Evolutionary conservation across 1,140 invertebrate species (phyloP).

Genomic region (Penaeus chinensis): DNA sequence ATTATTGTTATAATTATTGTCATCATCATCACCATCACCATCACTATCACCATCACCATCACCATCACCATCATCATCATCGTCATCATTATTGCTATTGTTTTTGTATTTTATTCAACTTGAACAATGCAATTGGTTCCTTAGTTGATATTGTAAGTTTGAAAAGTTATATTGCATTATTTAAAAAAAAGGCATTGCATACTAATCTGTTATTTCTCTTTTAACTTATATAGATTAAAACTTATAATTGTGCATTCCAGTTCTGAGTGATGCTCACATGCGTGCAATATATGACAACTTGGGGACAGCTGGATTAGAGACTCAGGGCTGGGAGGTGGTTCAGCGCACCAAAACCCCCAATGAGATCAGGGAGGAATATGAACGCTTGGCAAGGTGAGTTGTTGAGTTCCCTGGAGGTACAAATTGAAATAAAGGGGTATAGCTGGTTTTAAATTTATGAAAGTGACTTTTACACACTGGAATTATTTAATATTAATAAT

Average conservation of each 20-base stretch:
- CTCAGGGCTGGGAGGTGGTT: slow-evolving; percentile 92
- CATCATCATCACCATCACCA: neutral
- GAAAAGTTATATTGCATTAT: slow-evolving; percentile 34
- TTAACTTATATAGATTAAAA: neutral
- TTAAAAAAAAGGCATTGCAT: slow-evolving; percentile 21
- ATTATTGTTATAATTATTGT: slow-evolving; percentile 81
- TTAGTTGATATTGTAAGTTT: neutral
- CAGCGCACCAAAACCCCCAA: slow-evolving; percentile 89
- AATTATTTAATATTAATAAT: too few relatives aligned
- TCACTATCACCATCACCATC: too few relatives aligned
- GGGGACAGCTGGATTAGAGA: slow-evolving; percentile 84
- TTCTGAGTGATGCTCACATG: slow-evolving; percentile 81
- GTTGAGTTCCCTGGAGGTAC: neutral
- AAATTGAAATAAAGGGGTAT: neutral
- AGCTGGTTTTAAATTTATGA: too few relatives aligned
- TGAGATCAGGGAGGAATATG: slow-evolving; percentile 95
- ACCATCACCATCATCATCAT: too few relatives aligned
- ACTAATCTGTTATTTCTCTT: neutral
- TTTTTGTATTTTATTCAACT: neutral
- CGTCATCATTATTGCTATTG: too few relatives aligned
- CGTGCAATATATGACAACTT: slow-evolving; percentile 85
- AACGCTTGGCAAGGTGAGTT: slow-evolving; percentile 77
- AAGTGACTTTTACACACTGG: too few relatives aligned
- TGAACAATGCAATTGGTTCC: neutral
- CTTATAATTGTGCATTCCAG: slow-evolving; percentile 69